Conservation (phyloP, 2,797 vertebrate species). For the Melanotaenia nigrans region DNA sequence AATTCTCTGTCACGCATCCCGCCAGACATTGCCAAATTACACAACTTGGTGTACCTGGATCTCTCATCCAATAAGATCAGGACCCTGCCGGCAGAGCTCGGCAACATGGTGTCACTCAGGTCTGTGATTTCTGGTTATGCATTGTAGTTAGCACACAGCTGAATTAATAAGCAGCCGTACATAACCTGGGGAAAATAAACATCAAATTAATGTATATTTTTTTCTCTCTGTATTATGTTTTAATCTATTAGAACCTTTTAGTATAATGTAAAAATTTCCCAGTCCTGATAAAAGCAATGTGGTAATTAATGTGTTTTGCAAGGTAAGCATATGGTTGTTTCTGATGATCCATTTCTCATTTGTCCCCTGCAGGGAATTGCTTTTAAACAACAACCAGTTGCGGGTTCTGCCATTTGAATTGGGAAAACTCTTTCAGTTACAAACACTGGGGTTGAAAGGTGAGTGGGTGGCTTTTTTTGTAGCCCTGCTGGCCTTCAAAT, state of each 20-base stretch:
- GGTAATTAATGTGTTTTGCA: constrained; percentile 1
- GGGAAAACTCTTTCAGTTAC: constrained; percentile 99
- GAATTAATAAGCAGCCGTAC: background rate
- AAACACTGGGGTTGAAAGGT: constrained; percentile 99
- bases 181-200: background rate
- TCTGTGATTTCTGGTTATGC: constrained; percentile 54
- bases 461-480: constrained; percentile 69
- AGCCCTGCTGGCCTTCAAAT: constrained; percentile 42
- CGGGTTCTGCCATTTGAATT: constrained; percentile 99
- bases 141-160: background rate
- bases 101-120: constrained; percentile 99
- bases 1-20: constrained; percentile 97
- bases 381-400: constrained; percentile 99
- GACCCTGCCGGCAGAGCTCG: constrained; percentile 98
- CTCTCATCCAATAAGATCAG: constrained; percentile 98
- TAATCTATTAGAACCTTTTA: background rate
- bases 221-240: background rate
- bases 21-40: constrained; percentile 99
- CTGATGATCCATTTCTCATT: constrained; percentile 61
- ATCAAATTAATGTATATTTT: background rate
- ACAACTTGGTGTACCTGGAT: constrained; percentile 98
- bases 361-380: constrained; percentile 92
- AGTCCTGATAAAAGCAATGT: background rate
- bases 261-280: background rate
- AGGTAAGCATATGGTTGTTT: background rate